Conservation (phyloP, 2,797 vertebrate genomes). For the Monodelphis domestica region DNA sequence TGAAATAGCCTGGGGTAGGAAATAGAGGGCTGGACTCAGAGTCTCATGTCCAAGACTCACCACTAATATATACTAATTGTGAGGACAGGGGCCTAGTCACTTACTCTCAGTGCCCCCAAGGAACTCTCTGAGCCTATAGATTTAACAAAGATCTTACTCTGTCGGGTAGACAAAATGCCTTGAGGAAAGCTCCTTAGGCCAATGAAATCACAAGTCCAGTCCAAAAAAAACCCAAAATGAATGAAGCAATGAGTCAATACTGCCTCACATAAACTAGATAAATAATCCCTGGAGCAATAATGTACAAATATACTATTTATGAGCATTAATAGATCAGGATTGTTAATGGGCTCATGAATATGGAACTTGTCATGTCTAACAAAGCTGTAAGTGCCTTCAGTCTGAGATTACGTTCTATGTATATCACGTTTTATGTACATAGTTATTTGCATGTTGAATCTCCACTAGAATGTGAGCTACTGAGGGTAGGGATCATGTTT, state of each 20-base stretch:
- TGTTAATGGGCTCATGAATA: not conserved
- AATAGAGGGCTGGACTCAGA: not conserved
- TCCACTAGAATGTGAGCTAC: not conserved
- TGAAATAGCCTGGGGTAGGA: not conserved
- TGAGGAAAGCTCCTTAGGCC: not conserved
- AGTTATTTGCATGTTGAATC: not conserved
- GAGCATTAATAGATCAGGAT: not conserved
- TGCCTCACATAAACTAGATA: constrained; percentile 43
- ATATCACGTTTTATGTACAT: not conserved
- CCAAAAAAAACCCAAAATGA: not conserved
- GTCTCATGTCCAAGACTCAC: not conserved
- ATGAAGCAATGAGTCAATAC: not conserved
- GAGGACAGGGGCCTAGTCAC: not conserved
- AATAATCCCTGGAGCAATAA: constrained; percentile 4
- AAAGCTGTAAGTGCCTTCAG: not conserved
- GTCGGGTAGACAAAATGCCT: not conserved
- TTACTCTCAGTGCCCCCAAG: not conserved
- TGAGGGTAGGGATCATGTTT: not conserved
- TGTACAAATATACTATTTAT: constrained; percentile 18
- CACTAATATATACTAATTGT: not conserved
- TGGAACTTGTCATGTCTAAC: constrained; percentile 17
- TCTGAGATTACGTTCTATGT: not conserved
- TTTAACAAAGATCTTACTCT: not conserved
- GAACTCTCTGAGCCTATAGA: not conserved
- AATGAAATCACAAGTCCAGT: not conserved